These are phyloP conservation scores for Callosobruchus maculatus DNA, from an alignment of 2,888 invertebrate genomes.

Conservation along the genomic window DNA sequence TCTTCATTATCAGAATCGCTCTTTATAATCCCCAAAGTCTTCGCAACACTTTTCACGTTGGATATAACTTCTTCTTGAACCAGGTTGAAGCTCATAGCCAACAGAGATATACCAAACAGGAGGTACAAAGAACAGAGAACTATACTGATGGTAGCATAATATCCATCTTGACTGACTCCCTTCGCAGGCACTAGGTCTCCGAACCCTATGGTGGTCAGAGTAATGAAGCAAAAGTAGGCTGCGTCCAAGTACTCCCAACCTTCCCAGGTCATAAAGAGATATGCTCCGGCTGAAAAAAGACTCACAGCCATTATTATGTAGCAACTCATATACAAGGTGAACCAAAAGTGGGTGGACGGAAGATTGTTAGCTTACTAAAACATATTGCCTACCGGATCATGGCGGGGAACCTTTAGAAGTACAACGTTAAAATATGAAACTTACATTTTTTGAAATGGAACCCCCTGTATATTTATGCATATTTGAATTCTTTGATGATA, in stretches of 20 bases:
- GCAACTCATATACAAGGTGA: no score
- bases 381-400: no score
- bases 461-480: no score
- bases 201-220: constrained; percentile 88
- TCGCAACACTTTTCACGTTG: constrained; percentile 82
- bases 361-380: no score
- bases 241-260: constrained; percentile 82
- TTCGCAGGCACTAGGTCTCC: constrained; percentile 90
- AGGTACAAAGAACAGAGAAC: constrained; percentile 89
- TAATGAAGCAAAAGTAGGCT: constrained; percentile 92
- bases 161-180: constrained; percentile 47
- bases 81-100: constrained; percentile 96
- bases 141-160: constrained; percentile 58
- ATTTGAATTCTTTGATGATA: no score
- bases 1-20: constrained; percentile 62
- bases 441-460: no score
- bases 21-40: constrained; percentile 83
- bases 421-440: no score
- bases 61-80: constrained; percentile 92
- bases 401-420: no score
- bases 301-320: no score
- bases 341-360: no score
- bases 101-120: constrained; percentile 87
- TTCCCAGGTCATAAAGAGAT: constrained; percentile 82
- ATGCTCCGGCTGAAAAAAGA: constrained; percentile 64